These are phyloP conservation scores for Brachymystax lenok DNA, from an alignment of 2,797 vertebrate genomes.

Conservation along the genomic window DNA sequence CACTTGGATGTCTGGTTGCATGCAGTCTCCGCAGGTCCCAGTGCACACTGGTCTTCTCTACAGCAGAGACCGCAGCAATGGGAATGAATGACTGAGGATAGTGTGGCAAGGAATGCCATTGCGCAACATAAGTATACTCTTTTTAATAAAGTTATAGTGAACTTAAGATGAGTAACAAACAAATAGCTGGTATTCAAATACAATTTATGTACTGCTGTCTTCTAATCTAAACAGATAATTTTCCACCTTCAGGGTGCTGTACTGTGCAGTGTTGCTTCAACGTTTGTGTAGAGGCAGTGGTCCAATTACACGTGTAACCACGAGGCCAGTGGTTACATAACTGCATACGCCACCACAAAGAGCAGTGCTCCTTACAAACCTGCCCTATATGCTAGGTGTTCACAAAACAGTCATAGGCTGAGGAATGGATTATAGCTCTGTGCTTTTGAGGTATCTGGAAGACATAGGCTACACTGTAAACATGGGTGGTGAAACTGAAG, in stretches of 20 bases:
- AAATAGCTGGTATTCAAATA: background rate
- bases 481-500: constrained; percentile 12
- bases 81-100: constrained; percentile 21
- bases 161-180: background rate
- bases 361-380: constrained; percentile 13
- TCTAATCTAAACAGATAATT: background rate
- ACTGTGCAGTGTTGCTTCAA: background rate
- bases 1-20: constrained; percentile 30
- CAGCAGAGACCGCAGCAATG: constrained; percentile 26
- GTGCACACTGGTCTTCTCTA: constrained; percentile 43
- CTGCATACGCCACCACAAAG: background rate
- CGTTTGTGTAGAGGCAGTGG: constrained; percentile 2
- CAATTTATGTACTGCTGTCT: background rate
- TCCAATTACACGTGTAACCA: constrained; percentile 14
- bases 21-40: constrained; percentile 44
- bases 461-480: background rate
- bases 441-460: background rate
- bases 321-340: constrained; percentile 33
- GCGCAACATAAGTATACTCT: background rate
- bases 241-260: background rate
- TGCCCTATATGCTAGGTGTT: constrained; percentile 19
- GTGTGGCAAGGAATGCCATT: constrained; percentile 13
- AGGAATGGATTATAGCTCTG: constrained; percentile 21
- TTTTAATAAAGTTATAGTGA: background rate
- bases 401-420: constrained; percentile 26